Evolutionary conservation across 2,888 invertebrate species (phyloP), one percentile per base, ranked within the genome.

Genomic region (Phasia obesa): DNA sequence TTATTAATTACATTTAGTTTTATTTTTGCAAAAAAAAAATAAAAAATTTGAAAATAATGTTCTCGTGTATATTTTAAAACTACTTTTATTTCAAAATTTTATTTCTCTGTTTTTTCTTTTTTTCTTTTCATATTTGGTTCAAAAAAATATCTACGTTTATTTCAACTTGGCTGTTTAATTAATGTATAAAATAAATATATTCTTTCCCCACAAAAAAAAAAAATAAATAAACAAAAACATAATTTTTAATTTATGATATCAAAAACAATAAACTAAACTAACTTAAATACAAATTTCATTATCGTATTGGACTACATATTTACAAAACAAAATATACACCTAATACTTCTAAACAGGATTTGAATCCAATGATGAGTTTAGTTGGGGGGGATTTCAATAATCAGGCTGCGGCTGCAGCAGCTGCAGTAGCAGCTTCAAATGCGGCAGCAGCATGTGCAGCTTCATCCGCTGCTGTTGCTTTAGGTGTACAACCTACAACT

Each of bases 361-460:
- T 91, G 87, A 91, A 91, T 90, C 90, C 91, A 85, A 91, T 91
- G 91, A 91, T 91, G 90, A 90, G 91, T 88, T 88, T 91, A 88
- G 91, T 91, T 87, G 91, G 91, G 88, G 91, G 91, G 87, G 91
- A 91, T 86, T 91, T 91, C 85, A 88, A 89, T 87, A 89, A 90
- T 86, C 91, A 91, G 84, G 91, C 90, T 78, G 88, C 89, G 57
- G 89, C 89, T 60, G 86, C 86, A 77, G 84, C 86, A 53, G 86
- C 86, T 81, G 86, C 87, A 81, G 84, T 84, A 70, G 86, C 85
- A 74, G 81, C 86, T 82, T 85, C 85, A 77, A 79, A 85, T 74
- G 84, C 89, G 35, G 85, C 85, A 84, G 84, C 86, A 74, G 84
- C 84, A 62, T 81, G 74, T 75, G 83, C 85, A 44, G 85, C 90